Conservation (phyloP, 2,888 invertebrate genomes). For the Nysson spinosus region DNA sequence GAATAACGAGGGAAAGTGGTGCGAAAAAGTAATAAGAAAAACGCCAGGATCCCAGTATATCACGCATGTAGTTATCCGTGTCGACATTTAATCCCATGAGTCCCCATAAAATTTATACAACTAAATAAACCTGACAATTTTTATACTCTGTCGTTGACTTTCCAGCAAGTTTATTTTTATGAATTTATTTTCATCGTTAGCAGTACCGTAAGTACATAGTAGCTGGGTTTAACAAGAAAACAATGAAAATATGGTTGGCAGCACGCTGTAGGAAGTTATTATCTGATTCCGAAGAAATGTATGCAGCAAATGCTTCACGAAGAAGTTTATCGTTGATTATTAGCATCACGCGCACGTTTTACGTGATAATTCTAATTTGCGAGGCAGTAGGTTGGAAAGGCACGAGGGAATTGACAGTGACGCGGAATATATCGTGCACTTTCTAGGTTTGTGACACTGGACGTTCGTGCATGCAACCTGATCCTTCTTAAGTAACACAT, state of each 20-base stretch:
- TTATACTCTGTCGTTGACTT: background rate
- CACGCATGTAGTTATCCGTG: conserved; percentile 20
- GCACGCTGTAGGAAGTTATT: no score
- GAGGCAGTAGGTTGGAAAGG: background rate
- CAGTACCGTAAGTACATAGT: background rate
- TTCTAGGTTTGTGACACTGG: background rate
- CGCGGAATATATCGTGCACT: background rate
- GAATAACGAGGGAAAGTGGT: background rate
- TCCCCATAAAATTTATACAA: conserved; percentile 15
- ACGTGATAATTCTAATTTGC: background rate
- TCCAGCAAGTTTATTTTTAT: background rate
- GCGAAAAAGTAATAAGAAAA: conserved; percentile 14
- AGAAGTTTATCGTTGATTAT: background rate
- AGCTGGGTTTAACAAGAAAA: background rate
- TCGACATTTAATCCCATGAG: conserved; percentile 28
- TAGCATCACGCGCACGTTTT: background rate
- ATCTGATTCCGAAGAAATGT: background rate
- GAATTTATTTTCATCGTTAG: background rate
- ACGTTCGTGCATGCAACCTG: background rate
- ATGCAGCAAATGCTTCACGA: background rate
- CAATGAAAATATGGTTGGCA: background rate
- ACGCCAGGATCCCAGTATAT: conserved; percentile 22
- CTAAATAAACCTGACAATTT: conserved; percentile 10
- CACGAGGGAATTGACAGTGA: background rate
- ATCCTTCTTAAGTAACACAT: background rate